phyloP scores from a whole-genome alignment of 2,888 invertebrate genomes.

The Eilema sororculum region DNA sequence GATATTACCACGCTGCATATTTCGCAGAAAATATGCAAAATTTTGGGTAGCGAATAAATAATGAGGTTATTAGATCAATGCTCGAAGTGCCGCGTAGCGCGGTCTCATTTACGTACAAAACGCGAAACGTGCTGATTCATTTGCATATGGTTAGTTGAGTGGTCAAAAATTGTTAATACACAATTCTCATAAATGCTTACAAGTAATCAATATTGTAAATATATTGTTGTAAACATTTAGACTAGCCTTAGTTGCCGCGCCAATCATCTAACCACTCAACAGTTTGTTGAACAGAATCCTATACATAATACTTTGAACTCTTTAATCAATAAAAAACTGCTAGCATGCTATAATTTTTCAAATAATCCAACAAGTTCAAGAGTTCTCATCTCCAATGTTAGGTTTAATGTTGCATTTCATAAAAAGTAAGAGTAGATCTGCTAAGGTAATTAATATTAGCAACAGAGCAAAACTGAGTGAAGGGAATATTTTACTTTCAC shows the following conservation, averaged over 20 bases:
- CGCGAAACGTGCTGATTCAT: conserved; percentile 86
- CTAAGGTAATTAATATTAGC: conserved; percentile 13
- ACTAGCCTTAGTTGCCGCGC: background rate
- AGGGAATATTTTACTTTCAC: conserved; percentile 84
- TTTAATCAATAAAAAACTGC: background rate
- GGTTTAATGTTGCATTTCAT: background rate
- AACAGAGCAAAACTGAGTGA: conserved; percentile 48
- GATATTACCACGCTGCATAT: conserved; percentile 59
- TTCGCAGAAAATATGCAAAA: conserved; percentile 57
- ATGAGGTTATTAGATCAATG: conserved; percentile 84
- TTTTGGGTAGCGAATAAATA: conserved; percentile 60
- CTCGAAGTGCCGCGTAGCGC: conserved; percentile 83
- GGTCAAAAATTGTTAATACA: conserved; percentile 44
- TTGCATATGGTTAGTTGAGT: conserved; percentile 75
- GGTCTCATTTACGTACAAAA: conserved; percentile 74
- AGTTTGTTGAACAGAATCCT: conserved; percentile 1
- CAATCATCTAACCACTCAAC: background rate
- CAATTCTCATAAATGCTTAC: conserved; percentile 33
- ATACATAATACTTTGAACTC: background rate
- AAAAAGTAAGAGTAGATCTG: conserved; percentile 1
- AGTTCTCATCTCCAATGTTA: background rate
- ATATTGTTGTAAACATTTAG: conserved; percentile 8
- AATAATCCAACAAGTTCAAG: background rate
- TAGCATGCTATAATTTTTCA: background rate
- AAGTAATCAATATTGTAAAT: background rate